These are phyloP conservation scores for Dendropsophus ebraccatus DNA, from an alignment of 2,113 vertebrate genomes.

Conservation along the genomic window DNA sequence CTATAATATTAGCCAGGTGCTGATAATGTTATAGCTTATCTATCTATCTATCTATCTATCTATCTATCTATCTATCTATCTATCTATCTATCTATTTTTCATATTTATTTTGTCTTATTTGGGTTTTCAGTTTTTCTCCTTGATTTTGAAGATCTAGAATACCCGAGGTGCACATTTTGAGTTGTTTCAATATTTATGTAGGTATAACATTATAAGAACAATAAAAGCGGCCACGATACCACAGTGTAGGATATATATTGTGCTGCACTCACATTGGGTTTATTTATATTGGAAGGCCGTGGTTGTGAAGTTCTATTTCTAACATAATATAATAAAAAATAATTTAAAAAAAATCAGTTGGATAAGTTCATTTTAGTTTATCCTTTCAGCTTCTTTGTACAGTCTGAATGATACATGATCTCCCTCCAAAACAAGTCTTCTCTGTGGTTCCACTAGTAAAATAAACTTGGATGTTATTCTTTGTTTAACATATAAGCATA, in stretches of 20 bases:
- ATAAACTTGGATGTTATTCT: constrained; percentile 39
- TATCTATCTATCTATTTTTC: too few species aligned
- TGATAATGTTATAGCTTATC: not conserved
- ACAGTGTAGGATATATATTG: constrained; percentile 13
- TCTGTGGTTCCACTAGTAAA: constrained; percentile 13
- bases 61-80: too few species aligned
- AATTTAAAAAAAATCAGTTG: constrained; percentile 35
- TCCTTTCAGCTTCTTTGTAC: constrained; percentile 20
- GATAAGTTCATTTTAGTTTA: constrained; percentile 39
- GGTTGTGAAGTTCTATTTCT: constrained; percentile 32
- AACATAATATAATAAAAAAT: constrained; percentile 35
- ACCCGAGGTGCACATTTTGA: constrained; percentile 11
- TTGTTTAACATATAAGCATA: constrained; percentile 24
- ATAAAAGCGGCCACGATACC: not conserved
- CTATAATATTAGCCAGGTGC: too few species aligned
- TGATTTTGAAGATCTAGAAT: not conserved
- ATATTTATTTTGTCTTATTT: not conserved
- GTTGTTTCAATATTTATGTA: constrained; percentile 28
- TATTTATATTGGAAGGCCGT: constrained; percentile 30
- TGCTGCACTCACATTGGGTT: constrained; percentile 7
- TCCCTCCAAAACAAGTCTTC: constrained; percentile 20
- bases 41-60: too few species aligned
- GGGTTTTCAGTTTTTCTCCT: not conserved
- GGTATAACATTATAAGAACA: constrained; percentile 5
- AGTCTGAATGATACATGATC: constrained; percentile 31